A percentile compares a stretch with the other conserved stretches of the same genome.
These are phyloP conservation scores for Apostichopus californicus DNA, from an alignment of 35 echinoderm and acorn worm genomes.

Conservation along the genomic window DNA sequence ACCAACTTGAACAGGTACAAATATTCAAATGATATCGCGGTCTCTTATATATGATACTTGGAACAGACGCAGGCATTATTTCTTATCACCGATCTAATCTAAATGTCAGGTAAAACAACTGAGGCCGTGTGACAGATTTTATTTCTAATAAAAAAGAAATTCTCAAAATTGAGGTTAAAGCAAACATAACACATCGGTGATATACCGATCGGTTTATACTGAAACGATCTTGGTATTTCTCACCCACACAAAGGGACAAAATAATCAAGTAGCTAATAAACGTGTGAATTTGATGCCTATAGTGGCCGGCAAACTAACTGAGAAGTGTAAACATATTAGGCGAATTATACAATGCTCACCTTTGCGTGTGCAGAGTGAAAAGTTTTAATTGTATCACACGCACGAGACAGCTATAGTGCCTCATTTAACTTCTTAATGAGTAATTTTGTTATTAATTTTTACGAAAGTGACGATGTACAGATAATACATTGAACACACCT, in stretches of 20 bases:
- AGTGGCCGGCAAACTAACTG: background rate
- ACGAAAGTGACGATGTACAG: no score
- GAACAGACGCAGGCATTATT: background rate
- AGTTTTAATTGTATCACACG: no score
- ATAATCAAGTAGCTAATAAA: background rate
- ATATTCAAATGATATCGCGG: no score
- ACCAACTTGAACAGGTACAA: no score
- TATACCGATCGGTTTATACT: background rate
- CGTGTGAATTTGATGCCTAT: background rate
- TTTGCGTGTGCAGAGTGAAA: no score
- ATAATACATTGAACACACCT: no score
- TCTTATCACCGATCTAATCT: background rate
- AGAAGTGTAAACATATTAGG: background rate
- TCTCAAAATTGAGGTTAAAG: background rate
- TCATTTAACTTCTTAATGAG: no score
- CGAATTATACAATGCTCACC: background rate
- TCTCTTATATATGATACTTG: no score
- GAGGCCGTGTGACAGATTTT: no score
- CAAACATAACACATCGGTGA: background rate
- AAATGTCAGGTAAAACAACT: background rate
- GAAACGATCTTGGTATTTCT: background rate
- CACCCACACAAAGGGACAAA: background rate
- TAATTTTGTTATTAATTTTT: no score
- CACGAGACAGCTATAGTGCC: no score
- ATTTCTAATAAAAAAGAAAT: background rate